phyloP scores from a whole-genome alignment of 2,888 invertebrate species.

The Leucoptera coffeella region DNA sequence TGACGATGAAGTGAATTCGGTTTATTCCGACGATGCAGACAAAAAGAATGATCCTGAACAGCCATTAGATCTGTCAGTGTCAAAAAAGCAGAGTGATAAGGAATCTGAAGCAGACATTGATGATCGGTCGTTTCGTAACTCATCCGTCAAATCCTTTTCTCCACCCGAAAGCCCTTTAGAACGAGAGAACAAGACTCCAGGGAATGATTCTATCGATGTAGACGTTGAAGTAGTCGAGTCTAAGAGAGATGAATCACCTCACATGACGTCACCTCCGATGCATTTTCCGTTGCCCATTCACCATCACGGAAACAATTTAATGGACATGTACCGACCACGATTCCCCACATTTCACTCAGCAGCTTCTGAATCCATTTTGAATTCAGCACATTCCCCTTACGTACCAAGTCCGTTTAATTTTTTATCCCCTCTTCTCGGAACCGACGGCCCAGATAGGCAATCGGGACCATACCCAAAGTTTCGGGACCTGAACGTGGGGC shows the following conservation, averaged over 20 bases:
- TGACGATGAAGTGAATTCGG: conserved; percentile 22
- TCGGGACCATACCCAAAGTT: conserved; percentile 63
- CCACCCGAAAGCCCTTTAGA: conserved; percentile 34
- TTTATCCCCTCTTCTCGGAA: conserved; percentile 67
- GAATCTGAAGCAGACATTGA: conserved; percentile 32
- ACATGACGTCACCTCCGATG: conserved; percentile 50
- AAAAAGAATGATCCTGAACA: conserved; percentile 53
- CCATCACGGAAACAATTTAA: conserved; percentile 62
- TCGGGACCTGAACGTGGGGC: conserved; percentile 58
- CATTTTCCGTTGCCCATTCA: conserved; percentile 81
- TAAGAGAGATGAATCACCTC: conserved; percentile 33
- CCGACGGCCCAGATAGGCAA: conserved; percentile 55
- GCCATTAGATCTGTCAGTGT: conserved; percentile 69
- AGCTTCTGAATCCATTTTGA: conserved; percentile 50
- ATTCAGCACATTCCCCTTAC: conserved; percentile 58
- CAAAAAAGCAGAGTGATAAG: conserved; percentile 44
- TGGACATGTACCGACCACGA: conserved; percentile 66
- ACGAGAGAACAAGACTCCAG: conserved; percentile 31
- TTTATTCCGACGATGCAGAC: conserved; percentile 22
- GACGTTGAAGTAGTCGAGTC: conserved; percentile 49
- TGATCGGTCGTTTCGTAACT: conserved; percentile 33
- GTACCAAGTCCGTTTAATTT: conserved; percentile 68
- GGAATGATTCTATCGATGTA: conserved; percentile 48
- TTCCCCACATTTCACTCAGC: conserved; percentile 52
- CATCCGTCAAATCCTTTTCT: conserved; percentile 34